Evolutionary conservation across 2,888 invertebrate genomes (phyloP).

Genomic region (Actias luna): DNA sequence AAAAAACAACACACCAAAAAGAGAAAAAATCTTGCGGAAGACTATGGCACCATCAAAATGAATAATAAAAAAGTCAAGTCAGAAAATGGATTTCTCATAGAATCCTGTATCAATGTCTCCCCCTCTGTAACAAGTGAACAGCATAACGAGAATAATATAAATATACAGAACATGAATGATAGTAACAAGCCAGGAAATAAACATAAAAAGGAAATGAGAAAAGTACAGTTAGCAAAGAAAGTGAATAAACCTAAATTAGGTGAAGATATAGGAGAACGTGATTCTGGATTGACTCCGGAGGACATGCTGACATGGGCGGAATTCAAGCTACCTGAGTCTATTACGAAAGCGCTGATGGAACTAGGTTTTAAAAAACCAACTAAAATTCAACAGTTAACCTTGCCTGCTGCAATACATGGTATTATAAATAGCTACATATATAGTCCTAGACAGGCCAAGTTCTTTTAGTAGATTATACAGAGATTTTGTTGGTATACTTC

Average conservation of each 20-base stretch:
- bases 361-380: conserved; percentile 92
- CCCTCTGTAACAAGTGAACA: conserved; percentile 53
- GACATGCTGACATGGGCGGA: conserved; percentile 84
- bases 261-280: conserved; percentile 42
- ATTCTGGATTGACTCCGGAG: conserved; percentile 54
- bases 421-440: conserved; percentile 22
- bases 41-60: conserved; percentile 33
- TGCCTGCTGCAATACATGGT: conserved; percentile 94
- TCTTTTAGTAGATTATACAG: no score
- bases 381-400: conserved; percentile 90
- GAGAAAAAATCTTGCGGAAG: conserved; percentile 30
- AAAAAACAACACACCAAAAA: conserved; percentile 36
- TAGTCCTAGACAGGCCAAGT: no score
- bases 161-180: conserved; percentile 24
- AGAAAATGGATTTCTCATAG: conserved; percentile 66
- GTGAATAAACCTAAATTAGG: conserved; percentile 47
- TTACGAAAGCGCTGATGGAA: conserved; percentile 88
- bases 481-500: no score
- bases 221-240: conserved; percentile 18
- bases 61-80: conserved; percentile 50
- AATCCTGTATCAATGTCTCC: conserved; percentile 44
- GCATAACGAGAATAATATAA: conserved; percentile 30
- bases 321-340: conserved; percentile 85
- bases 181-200: conserved; percentile 21
- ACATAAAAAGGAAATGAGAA: conserved; percentile 19